Percentiles rank a stretch among this genome's conserved stretches.
Evolutionary conservation across 1,140 invertebrate genomes (phyloP).

Genomic region (Pomacea maculata): DNA sequence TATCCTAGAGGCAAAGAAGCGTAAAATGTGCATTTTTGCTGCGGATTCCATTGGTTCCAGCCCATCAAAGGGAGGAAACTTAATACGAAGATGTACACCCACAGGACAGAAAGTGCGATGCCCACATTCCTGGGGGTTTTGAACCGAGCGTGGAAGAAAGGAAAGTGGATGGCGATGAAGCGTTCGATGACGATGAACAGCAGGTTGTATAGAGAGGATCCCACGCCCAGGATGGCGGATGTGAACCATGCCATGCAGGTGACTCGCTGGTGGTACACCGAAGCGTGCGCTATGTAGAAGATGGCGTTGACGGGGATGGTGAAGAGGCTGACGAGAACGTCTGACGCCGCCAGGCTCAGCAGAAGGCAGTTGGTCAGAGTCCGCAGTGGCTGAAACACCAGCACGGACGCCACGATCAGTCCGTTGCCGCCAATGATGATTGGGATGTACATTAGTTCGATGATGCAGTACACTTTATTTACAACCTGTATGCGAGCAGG

Average conservation of each 20-base stretch:
- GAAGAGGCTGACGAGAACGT: constrained; percentile 29
- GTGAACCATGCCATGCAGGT: constrained; percentile 34
- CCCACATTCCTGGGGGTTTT: constrained; percentile 28
- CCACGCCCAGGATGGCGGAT: constrained; percentile 29
- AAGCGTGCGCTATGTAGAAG: constrained; percentile 24
- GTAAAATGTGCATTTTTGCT: constrained; percentile 33
- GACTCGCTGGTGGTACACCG: constrained; percentile 18
- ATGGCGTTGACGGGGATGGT: constrained; percentile 32
- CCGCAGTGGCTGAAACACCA: constrained; percentile 47
- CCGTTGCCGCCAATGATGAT: constrained; percentile 57
- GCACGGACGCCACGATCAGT: constrained; percentile 63
- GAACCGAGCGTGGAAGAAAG: constrained; percentile 26
- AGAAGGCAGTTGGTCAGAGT: constrained; percentile 37
- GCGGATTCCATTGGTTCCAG: constrained; percentile 29
- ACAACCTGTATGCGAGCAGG: too few species aligned
- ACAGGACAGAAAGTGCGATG: constrained; percentile 22
- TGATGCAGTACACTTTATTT: constrained; percentile 5
- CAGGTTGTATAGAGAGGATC: constrained; percentile 35
- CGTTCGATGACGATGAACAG: constrained; percentile 37
- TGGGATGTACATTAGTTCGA: constrained; percentile 9
- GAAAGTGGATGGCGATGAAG: constrained; percentile 36
- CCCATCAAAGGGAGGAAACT: constrained; percentile 29
- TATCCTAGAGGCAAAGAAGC: constrained; percentile 27
- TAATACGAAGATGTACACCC: constrained; percentile 30
- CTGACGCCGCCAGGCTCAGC: constrained; percentile 32